A percentile compares a stretch with the other conserved stretches of the same genome.
phyloP scores from a whole-genome alignment of 2,797 vertebrate genomes.

The Paratrypauchen microcephalus region DNA sequence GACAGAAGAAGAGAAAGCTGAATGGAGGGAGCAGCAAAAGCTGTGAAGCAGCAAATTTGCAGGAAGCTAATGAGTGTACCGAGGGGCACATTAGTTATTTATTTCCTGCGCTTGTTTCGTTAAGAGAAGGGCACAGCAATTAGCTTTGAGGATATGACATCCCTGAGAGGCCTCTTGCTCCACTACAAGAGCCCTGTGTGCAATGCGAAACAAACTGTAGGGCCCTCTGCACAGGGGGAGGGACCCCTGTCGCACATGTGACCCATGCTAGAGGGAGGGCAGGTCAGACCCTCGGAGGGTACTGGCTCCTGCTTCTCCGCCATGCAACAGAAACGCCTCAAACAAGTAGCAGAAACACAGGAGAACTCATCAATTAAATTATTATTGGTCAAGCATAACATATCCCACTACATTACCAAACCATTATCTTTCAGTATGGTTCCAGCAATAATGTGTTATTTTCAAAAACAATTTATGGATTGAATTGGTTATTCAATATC shows the following conservation, averaged over 20 bases:
- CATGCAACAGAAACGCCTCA: not conserved
- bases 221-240: conserved; percentile 24
- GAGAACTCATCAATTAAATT: too few relatives aligned
- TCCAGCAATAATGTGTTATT: too few relatives aligned
- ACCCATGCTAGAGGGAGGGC: conserved; percentile 38
- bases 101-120: conserved; percentile 78
- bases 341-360: too few relatives aligned
- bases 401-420: too few relatives aligned
- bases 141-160: conserved; percentile 78
- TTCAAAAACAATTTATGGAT: too few relatives aligned
- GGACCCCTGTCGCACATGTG: conserved; percentile 30
- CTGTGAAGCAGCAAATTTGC: conserved; percentile 61
- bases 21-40: conserved; percentile 37
- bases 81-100: conserved; percentile 78
- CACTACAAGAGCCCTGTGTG: conserved; percentile 57
- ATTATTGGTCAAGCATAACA: too few relatives aligned
- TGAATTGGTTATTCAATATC: too few relatives aligned
- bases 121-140: conserved; percentile 81
- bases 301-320: conserved; percentile 32
- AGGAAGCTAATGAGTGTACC: conserved; percentile 77
- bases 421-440: too few relatives aligned
- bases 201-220: conserved; percentile 74
- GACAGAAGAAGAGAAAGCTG: conserved; percentile 27
- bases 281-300: conserved; percentile 54
- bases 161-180: conserved; percentile 62